A percentile compares a stretch with the other conserved stretches of the same genome.
Conservation (phyloP, 2,113 vertebrate genomes). For the Okapia johnstoni region DNA sequence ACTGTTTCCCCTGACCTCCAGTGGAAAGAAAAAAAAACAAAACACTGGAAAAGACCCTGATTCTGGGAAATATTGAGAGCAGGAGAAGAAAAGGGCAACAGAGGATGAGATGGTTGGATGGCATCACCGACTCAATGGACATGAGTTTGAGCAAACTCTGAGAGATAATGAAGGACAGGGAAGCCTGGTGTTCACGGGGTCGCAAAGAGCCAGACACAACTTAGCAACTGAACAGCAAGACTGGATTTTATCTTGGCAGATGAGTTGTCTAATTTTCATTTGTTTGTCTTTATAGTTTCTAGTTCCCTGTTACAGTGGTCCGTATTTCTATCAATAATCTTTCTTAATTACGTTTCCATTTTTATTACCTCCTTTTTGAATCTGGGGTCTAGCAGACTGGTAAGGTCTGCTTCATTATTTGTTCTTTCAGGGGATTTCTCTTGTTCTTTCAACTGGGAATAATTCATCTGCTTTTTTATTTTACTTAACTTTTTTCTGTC, state of each 20-base stretch:
- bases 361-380: not conserved
- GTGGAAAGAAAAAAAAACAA: not conserved
- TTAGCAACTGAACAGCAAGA: not conserved
- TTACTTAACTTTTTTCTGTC: not conserved
- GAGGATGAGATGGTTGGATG: not conserved
- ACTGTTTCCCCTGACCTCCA: fast-evolving
- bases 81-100: not conserved
- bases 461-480: not conserved
- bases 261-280: not conserved
- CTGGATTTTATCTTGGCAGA: not conserved
- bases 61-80: not conserved
- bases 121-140: not conserved
- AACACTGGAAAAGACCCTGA: not conserved
- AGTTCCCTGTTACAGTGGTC: not conserved
- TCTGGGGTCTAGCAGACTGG: not conserved
- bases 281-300: not conserved
- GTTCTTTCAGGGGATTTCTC: not conserved
- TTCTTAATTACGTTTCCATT: not conserved
- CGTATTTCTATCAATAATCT: not conserved
- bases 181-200: not conserved
- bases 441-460: not conserved
- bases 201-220: not conserved
- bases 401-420: not conserved
- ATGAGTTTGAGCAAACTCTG: not conserved
- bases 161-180: not conserved